Evolutionary conservation across 2,797 vertebrate genomes (phyloP).

Genomic region (Poeciliopsis infans): DNA sequence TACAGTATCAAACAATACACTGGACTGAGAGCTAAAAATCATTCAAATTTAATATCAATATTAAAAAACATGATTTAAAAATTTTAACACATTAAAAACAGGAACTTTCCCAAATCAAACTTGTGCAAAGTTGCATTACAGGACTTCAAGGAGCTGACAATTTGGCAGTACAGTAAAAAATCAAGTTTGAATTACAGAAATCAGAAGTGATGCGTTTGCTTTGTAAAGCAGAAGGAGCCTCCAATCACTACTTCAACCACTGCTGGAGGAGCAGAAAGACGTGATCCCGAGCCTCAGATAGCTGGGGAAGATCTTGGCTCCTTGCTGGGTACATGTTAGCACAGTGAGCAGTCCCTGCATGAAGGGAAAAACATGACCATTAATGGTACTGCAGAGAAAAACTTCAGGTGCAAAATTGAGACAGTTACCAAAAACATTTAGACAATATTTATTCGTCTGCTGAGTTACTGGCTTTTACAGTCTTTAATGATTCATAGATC

Average conservation of each 20-base stretch:
- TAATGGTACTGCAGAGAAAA: constrained; percentile 10
- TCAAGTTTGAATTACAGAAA: constrained; percentile 3
- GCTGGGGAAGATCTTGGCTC: constrained; percentile 70
- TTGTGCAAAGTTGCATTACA: constrained; percentile 39
- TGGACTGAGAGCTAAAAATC: background rate
- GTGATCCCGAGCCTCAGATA: constrained; percentile 70
- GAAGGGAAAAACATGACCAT: constrained; percentile 9
- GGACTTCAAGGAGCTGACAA: constrained; percentile 31
- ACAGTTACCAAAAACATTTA: background rate
- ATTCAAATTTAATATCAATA: background rate
- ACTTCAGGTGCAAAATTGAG: background rate
- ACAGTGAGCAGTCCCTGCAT: constrained; percentile 80
- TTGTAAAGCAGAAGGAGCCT: background rate
- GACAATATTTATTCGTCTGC: background rate
- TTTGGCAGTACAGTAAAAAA: constrained; percentile 19
- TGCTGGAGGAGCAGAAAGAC: constrained; percentile 73
- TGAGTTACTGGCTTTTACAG: background rate
- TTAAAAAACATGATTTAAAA: constrained; percentile 16
- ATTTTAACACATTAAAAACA: background rate
- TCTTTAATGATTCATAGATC: background rate
- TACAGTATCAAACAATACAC: background rate
- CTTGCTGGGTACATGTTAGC: constrained; percentile 82
- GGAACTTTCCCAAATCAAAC: constrained; percentile 1
- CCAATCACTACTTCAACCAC: constrained; percentile 71
- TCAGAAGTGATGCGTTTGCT: constrained; percentile 7